phyloP scores from a whole-genome alignment of 2,113 vertebrate genomes.

The Maccullochella peelii region DNA sequence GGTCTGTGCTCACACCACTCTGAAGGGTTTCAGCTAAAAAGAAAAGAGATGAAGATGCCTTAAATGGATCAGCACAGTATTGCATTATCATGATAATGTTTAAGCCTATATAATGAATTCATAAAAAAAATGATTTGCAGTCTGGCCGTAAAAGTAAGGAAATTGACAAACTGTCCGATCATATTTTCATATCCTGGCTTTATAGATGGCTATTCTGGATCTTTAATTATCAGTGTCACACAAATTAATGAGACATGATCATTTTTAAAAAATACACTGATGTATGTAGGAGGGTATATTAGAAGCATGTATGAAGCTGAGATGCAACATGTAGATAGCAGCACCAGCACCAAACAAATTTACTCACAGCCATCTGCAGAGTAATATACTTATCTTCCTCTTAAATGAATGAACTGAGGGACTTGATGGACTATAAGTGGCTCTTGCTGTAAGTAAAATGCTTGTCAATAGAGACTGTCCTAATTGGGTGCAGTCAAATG shows the following conservation, averaged over 20 bases:
- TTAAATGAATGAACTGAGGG: not conserved
- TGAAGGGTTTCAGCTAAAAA: not conserved
- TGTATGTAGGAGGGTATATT: not conserved
- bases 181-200: conserved; percentile 21
- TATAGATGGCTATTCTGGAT: conserved; percentile 4
- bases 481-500: conserved; percentile 2
- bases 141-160: not conserved
- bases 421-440: not conserved
- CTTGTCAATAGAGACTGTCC: not conserved
- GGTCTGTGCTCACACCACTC: not conserved
- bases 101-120: not conserved
- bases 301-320: not conserved
- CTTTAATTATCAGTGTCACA: conserved; percentile 22
- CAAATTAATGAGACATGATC: not conserved
- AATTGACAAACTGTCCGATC: not conserved
- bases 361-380: not conserved
- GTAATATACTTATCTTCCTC: not conserved
- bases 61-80: not conserved
- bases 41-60: not conserved
- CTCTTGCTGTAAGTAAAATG: conserved; percentile 1
- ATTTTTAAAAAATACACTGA: not conserved
- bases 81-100: not conserved
- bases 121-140: not conserved
- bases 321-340: not conserved
- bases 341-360: too few species aligned